Percentiles rank a stretch among this genome's conserved stretches.
Evolutionary conservation across 2,888 invertebrate species (phyloP).

Genomic region (Notodonta ziczac): DNA sequence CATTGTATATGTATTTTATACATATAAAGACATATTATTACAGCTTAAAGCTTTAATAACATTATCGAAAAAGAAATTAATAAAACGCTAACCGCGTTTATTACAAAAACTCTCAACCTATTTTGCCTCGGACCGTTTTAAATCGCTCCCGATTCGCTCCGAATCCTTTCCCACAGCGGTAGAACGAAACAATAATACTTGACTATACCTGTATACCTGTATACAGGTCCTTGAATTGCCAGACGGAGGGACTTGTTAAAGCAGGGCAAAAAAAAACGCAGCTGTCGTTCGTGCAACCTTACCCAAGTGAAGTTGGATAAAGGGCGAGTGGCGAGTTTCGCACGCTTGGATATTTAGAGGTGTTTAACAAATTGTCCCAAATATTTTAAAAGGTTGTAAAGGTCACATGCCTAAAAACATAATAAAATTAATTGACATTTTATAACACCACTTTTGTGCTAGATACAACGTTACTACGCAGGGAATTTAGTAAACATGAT

Average conservation of each 20-base stretch:
- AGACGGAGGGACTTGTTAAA: slow-evolving; percentile 68
- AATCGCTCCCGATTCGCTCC: slow-evolving; percentile 44
- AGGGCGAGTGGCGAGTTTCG: slow-evolving; percentile 1
- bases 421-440: no score
- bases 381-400: no score
- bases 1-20: background rate
- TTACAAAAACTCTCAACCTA: slow-evolving; percentile 38
- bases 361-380: no score
- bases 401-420: no score
- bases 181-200: slow-evolving; percentile 61
- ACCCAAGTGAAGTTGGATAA: background rate
- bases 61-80: slow-evolving; percentile 24
- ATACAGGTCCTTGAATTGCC: slow-evolving; percentile 68
- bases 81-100: slow-evolving; percentile 25
- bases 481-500: no score
- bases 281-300: slow-evolving; percentile 68
- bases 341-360: background rate
- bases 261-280: slow-evolving; percentile 71
- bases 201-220: slow-evolving; percentile 32
- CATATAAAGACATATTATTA: background rate
- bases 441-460: no score
- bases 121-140: slow-evolving; percentile 39
- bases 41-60: slow-evolving; percentile 5
- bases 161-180: slow-evolving; percentile 62
- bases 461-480: no score